A percentile compares a stretch with the other conserved stretches of the same genome.
phyloP scores from a whole-genome alignment of 2,113 vertebrate species.

The Chamaea fasciata region DNA sequence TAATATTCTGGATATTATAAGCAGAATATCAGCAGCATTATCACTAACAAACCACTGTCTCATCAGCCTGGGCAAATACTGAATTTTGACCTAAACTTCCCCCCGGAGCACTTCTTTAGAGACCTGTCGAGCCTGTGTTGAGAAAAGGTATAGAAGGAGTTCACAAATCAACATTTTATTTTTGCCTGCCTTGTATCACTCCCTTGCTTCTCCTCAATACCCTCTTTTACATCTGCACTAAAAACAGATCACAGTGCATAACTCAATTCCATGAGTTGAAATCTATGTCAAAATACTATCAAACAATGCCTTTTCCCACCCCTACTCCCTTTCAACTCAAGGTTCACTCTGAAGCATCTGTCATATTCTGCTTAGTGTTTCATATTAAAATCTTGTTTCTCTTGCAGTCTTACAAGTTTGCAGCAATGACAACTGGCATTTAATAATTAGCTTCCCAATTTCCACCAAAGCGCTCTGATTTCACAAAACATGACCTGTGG shows the following conservation, averaged over 20 bases:
- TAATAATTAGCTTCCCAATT: constrained; percentile 1
- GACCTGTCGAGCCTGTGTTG: not conserved
- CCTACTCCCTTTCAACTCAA: not conserved
- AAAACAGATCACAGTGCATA: not conserved
- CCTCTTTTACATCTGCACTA: not conserved
- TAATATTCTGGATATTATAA: not conserved
- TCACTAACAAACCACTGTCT: not conserved
- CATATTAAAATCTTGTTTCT: not conserved
- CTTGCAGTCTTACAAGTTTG: not conserved
- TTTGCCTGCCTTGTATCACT: not conserved
- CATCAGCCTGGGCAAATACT: not conserved
- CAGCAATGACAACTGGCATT: not conserved
- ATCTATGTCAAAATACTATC: not conserved
- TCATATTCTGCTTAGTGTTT: not conserved
- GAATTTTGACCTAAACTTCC: not conserved
- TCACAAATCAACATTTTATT: not conserved
- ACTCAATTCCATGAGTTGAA: not conserved
- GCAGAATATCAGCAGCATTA: not conserved
- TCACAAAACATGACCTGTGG: not conserved
- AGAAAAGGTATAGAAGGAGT: not conserved
- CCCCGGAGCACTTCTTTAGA: not conserved
- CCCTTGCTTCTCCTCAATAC: not conserved
- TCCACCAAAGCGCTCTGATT: not conserved
- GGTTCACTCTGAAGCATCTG: not conserved
- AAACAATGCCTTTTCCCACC: not conserved